Evolutionary conservation across 2,113 vertebrate genomes (phyloP).

Genomic region (Pagrus major): DNA sequence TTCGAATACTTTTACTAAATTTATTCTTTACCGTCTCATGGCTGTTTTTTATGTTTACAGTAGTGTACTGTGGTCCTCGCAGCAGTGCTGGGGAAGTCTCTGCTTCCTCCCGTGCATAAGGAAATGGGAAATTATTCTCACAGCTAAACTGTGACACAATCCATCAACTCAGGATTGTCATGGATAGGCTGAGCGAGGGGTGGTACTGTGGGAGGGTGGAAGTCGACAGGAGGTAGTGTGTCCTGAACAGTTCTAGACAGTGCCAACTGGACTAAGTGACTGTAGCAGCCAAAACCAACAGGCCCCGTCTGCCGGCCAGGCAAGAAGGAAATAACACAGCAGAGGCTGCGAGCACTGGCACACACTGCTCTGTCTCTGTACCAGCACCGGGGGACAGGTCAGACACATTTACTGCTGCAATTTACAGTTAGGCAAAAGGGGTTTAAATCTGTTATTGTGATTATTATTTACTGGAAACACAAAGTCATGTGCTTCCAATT

Average conservation of each 20-base stretch:
- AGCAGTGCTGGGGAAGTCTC: neutral
- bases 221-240: constrained; percentile 65
- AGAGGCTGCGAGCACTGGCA: constrained; percentile 27
- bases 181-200: constrained; percentile 57
- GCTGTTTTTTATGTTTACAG: neutral
- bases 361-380: constrained; percentile 14
- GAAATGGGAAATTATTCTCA: constrained; percentile 5
- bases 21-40: neutral
- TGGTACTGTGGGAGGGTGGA: constrained; percentile 50
- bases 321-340: constrained; percentile 67
- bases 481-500: neutral
- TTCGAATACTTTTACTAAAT: neutral
- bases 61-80: neutral
- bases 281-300: constrained; percentile 80
- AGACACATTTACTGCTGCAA: constrained; percentile 18
- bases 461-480: neutral
- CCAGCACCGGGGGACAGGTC: neutral
- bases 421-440: neutral
- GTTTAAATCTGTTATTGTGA: neutral
- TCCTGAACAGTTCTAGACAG: constrained; percentile 66
- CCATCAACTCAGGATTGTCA: constrained; percentile 23
- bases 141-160: constrained; percentile 32
- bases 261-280: constrained; percentile 68
- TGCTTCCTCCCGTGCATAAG: constrained; percentile 5
- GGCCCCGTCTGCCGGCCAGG: constrained; percentile 56